Base-by-base conservation (phyloP, 2,797 vertebrate genomes). In the Novumbra hubbsi region DNA sequence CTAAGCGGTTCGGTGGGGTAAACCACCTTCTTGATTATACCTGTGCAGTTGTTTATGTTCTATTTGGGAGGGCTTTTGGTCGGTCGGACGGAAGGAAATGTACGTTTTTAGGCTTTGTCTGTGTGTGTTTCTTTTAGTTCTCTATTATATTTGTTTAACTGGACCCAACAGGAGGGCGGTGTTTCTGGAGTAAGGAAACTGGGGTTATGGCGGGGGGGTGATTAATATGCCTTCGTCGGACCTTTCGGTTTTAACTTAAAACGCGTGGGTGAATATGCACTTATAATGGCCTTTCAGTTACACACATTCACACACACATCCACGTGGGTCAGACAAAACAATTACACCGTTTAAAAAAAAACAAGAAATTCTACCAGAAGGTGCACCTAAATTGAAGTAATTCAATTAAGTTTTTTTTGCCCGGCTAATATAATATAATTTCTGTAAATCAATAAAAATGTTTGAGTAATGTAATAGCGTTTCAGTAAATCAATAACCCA, bases 71-170 rank as follows among this genome's bases (percentile, higher is more conserved):
- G 27, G 21, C 34, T 21, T 24, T n/a, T 30, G 16, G 63, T 70
- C 41, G 16, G 63, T 70, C 41, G 21, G 55, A 24, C 5, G 83
- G 89, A 79, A 90, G 89, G 91, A 94, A 95, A 94, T 94, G 92
- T 93, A 92, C 49, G 78, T 93, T 93, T 94, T 89, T 92, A 90
- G 87, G 80, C 80, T 87, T 92, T 81, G 90, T 75, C 12, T 28
- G 74, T 57, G 73, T 76, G 81, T 77, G 24, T 71, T 85, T 89
- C 78, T 86, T 48, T 83, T 78, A 86, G 70, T 69, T 41, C 77
- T 50, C 80, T 85, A 85, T 78, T 88, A 85, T 75, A 60, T 85
- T 84, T 85, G 76, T 87, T 84, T 85, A 81, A 83, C 73, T 74
- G 78, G 57, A 52, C 38, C 80, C 72, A 70, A 74, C 80, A 68